These are phyloP conservation scores for Carassius gibelio DNA, from an alignment of 2,113 vertebrate genomes.

Conservation along the genomic window DNA sequence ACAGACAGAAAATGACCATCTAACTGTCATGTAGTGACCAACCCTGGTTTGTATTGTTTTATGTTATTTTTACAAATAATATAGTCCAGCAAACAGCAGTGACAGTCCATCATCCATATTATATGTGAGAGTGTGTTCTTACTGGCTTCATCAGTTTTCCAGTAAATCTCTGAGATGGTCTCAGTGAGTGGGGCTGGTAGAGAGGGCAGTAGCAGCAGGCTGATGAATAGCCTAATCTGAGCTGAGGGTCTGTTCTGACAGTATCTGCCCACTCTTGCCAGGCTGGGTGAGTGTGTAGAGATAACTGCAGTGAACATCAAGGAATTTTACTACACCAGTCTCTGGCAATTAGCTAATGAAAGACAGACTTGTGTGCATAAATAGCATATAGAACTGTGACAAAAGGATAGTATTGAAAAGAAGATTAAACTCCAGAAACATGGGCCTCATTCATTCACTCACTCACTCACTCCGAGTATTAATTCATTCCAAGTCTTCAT, in stretches of 20 bases:
- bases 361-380: background rate
- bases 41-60: too few species aligned
- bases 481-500: too few species aligned
- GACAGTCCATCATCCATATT: background rate
- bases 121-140: background rate
- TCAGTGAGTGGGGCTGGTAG: background rate
- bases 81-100: background rate
- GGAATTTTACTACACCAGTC: conserved; percentile 14
- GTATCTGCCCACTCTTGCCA: conserved; percentile 26
- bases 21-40: too few species aligned
- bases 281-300: conserved; percentile 24
- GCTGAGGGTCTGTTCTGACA: conserved; percentile 35
- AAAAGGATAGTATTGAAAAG: background rate
- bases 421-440: background rate
- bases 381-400: background rate
- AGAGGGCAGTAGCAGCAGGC: conserved; percentile 27
- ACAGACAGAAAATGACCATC: too few species aligned
- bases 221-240: conserved; percentile 32
- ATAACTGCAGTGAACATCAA: conserved; percentile 32
- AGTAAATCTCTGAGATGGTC: background rate
- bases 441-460: too few species aligned
- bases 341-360: background rate
- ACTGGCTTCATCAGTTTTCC: background rate
- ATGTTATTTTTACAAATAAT: too few species aligned
- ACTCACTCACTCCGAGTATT: too few species aligned